Percentiles rank a stretch among this genome's conserved stretches.
phyloP scores from a whole-genome alignment of 2,113 vertebrate genomes.

The Larimichthys polyactis region DNA sequence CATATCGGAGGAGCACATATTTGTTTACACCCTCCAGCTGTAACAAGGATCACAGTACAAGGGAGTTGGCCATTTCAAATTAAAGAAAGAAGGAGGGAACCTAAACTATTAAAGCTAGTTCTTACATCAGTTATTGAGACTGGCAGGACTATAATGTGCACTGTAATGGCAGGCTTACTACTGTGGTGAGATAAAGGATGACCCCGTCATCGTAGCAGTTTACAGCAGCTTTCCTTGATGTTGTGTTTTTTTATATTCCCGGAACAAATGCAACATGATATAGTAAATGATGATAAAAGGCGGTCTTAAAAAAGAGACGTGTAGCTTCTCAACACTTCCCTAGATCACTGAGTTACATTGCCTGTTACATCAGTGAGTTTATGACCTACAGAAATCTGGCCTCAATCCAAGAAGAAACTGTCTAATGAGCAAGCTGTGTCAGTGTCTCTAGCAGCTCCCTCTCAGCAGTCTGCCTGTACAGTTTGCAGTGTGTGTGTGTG shows the following conservation, averaged over 20 bases:
- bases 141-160: not conserved
- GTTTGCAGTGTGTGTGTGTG: conserved; percentile 34
- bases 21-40: not conserved
- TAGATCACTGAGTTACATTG: conserved; percentile 58
- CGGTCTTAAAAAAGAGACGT: conserved; percentile 43
- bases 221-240: not conserved
- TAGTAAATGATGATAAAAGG: conserved; percentile 43
- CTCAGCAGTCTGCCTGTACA: conserved; percentile 71
- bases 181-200: conserved; percentile 4
- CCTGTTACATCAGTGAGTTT: conserved; percentile 76
- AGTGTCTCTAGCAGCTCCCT: conserved; percentile 68
- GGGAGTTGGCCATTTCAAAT: not conserved
- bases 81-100: not conserved
- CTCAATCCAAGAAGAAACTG: conserved; percentile 74
- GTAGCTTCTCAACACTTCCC: conserved; percentile 58
- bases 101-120: not conserved
- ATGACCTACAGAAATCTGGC: conserved; percentile 80
- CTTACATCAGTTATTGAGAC: conserved; percentile 4
- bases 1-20: not conserved
- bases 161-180: conserved; percentile 15
- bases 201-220: conserved; percentile 1
- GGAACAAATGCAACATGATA: conserved; percentile 24
- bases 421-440: conserved; percentile 82
- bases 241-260: conserved; percentile 15
- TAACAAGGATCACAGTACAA: not conserved